Evolutionary conservation across 1,140 invertebrate species (phyloP).

Genomic region (Drosophila sulfurigaster): DNA sequence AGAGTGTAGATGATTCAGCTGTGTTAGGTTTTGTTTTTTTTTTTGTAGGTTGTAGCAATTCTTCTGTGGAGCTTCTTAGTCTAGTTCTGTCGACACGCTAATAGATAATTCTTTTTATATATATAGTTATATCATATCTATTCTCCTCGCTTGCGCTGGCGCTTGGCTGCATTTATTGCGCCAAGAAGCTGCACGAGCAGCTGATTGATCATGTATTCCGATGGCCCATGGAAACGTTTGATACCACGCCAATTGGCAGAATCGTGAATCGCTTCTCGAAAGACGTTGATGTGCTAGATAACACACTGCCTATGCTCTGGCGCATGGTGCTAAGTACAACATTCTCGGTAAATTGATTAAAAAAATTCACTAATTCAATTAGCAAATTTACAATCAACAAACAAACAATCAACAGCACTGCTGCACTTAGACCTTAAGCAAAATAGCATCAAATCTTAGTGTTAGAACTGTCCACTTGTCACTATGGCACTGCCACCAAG

Average conservation of each 20-base stretch:
- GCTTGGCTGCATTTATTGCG: conserved; percentile 78
- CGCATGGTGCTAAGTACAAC: conserved; percentile 80
- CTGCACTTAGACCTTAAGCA: neutral
- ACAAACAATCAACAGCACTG: neutral
- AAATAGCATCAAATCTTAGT: neutral
- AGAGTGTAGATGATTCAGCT: neutral
- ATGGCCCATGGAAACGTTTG: conserved; percentile 91
- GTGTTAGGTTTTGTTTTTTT: neutral
- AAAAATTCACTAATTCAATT: neutral
- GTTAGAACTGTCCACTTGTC: neutral
- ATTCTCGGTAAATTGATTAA: conserved; percentile 63
- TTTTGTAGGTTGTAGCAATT: conserved; percentile 17
- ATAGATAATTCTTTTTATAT: conserved; percentile 9
- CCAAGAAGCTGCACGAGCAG: conserved; percentile 86
- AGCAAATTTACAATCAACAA: neutral
- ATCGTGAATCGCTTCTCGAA: conserved; percentile 91
- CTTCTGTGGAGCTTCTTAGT: conserved; percentile 56
- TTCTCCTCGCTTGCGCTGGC: conserved; percentile 79
- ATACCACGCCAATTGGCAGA: conserved; percentile 91
- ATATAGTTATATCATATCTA: conserved; percentile 83
- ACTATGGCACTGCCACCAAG: neutral
- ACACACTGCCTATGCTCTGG: conserved; percentile 84
- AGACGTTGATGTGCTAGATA: conserved; percentile 90
- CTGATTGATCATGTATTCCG: conserved; percentile 88
- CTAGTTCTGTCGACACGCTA: neutral